Conservation (phyloP, 2,113 vertebrate genomes). For the Eptesicus fuscus region DNA sequence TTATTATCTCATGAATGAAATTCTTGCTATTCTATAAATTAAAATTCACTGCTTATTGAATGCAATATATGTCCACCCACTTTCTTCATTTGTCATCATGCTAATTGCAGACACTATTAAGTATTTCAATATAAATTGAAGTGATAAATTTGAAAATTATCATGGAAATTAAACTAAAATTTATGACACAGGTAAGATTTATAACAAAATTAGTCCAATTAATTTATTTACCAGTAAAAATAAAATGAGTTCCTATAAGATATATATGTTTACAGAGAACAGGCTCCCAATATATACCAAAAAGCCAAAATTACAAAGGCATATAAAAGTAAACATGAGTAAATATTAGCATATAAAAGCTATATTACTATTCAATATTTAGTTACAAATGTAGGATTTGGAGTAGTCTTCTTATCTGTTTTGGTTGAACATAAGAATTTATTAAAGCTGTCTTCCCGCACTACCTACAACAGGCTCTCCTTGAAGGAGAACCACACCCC, state of each 20-base stretch:
- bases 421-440: neutral
- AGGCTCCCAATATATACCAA: neutral
- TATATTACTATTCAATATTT: neutral
- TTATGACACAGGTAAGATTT: neutral
- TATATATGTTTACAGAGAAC: neutral
- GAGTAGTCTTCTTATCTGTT: neutral
- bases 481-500: accelerated
- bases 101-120: neutral
- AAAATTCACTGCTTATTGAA: neutral
- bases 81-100: neutral
- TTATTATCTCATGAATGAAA: neutral
- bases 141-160: neutral
- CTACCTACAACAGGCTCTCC: neutral
- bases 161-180: neutral
- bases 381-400: neutral
- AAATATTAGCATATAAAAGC: neutral
- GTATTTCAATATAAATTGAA: neutral
- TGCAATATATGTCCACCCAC: neutral
- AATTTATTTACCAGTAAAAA: neutral
- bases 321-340: neutral
- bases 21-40: neutral
- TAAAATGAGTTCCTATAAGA: neutral
- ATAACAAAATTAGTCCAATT: neutral
- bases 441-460: neutral
- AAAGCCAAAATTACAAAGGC: neutral